Evolutionary conservation across 2,888 invertebrate species (phyloP).

Genomic region (Automeris io): DNA sequence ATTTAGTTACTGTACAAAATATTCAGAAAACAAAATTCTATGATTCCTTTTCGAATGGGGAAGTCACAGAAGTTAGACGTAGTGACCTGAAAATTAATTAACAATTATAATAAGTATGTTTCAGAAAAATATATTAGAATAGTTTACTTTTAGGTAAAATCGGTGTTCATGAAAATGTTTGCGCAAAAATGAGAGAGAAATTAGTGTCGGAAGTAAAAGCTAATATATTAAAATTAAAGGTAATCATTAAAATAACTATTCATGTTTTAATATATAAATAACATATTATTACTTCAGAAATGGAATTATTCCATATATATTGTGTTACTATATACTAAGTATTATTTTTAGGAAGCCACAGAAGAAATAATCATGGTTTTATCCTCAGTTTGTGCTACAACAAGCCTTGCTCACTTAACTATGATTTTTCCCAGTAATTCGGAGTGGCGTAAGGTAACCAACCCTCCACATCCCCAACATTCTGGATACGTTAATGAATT

Average conservation of each 20-base stretch:
- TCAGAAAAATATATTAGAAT: neutral
- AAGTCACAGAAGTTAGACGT: too few species aligned
- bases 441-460: conserved; percentile 78
- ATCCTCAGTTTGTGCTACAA: conserved; percentile 84
- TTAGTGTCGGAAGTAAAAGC: conserved; percentile 86
- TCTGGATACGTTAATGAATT: conserved; percentile 83
- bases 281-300: too few species aligned
- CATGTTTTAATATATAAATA: too few species aligned
- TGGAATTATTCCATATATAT: neutral
- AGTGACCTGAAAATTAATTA: too few species aligned
- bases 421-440: conserved; percentile 86
- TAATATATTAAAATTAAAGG: conserved; percentile 86
- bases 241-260: conserved; percentile 29
- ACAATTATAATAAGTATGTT: neutral
- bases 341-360: conserved; percentile 79
- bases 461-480: conserved; percentile 36
- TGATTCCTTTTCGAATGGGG: too few species aligned
- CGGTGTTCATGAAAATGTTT: conserved; percentile 87
- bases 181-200: conserved; percentile 87
- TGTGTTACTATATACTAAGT: neutral
- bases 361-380: conserved; percentile 83
- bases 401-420: conserved; percentile 87
- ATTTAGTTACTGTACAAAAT: too few species aligned
- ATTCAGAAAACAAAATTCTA: too few species aligned
- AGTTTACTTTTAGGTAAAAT: conserved; percentile 64